Evolutionary conservation across 2,797 vertebrate species (phyloP), one percentile per base, ranked within the genome.

Genomic region (Delichon dasypus): DNA sequence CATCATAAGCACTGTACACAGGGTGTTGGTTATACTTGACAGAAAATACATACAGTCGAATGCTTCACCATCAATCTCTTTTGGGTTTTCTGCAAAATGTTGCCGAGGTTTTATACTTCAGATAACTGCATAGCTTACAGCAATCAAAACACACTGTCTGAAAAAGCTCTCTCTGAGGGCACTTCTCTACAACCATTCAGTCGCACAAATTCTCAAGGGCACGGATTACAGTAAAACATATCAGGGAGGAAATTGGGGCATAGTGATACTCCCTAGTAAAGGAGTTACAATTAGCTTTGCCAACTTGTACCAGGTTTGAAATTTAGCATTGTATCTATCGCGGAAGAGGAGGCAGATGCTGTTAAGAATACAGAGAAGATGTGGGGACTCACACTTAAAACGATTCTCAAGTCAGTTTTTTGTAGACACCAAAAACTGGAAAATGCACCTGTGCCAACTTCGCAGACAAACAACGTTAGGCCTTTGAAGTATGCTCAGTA

Each of bases 381-480:
- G 32, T 25, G 14, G 5, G 7, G 45, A n/a, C n/a, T 55, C 6
- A 19, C 42, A 18, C 13, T 51, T 27, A 29, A 42, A 73, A 44
- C 5, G 22, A 21, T 48, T 74, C 57, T 29, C 45, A 19, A 38
- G 10, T 11, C 25, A 15, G 13, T 61, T 72, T 40, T 50, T 21
- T 5, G 34, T 12, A 86, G 73, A 22, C 30, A 16, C 32, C 60
- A 40, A 4, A 5, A 77, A 9, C 45, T 13, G 54, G 29, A 53
- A 77, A 50, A 77, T 0, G 1, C 47, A 25, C 7, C 27, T 2
- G 13, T 1, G 18, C 9, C 57, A 26, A 27, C 14, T 38, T 32
- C 3, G 0, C 2, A 19, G 19, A 42, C 62, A 20, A 26, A 40
- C 66, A 25, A 22, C 0, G 12, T 8, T 2, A 32, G 14, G 16